phyloP scores from a whole-genome alignment of 2,797 vertebrate species.

The Cynodonichthys magdalenae region DNA sequence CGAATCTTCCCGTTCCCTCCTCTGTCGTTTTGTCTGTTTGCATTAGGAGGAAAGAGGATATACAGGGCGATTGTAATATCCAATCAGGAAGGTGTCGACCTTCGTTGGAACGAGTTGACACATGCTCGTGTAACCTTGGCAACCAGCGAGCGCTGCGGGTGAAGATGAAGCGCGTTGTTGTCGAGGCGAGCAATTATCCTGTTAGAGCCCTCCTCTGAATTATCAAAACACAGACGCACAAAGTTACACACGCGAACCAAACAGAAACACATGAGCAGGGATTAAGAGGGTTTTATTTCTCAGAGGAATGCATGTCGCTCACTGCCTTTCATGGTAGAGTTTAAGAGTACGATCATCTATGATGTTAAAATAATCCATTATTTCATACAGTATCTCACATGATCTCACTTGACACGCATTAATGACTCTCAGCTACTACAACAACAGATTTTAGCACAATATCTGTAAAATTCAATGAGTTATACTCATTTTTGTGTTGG shows the following conservation, averaged over 20 bases:
- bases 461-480: too few relatives aligned
- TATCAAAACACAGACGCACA: conserved; percentile 52
- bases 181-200: conserved; percentile 77
- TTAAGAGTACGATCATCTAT: too few relatives aligned
- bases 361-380: too few relatives aligned
- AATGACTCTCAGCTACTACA: too few relatives aligned
- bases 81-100: conserved; percentile 75
- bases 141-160: conserved; percentile 71
- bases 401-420: too few relatives aligned
- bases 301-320: too few relatives aligned
- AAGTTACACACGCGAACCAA: conserved; percentile 36
- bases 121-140: conserved; percentile 77
- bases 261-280: conserved; percentile 18
- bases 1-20: conserved; percentile 36
- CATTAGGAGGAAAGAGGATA: conserved; percentile 31
- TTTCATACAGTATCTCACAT: too few relatives aligned
- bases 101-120: conserved; percentile 74
- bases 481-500: too few relatives aligned
- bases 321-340: too few relatives aligned
- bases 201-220: conserved; percentile 76
- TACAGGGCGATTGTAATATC: conserved; percentile 69
- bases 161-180: conserved; percentile 71
- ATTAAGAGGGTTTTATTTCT: background rate
- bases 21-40: conserved; percentile 9
- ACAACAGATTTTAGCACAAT: too few relatives aligned